Conservation (phyloP, 2,113 vertebrate species). For the Laticauda colubrina region DNA sequence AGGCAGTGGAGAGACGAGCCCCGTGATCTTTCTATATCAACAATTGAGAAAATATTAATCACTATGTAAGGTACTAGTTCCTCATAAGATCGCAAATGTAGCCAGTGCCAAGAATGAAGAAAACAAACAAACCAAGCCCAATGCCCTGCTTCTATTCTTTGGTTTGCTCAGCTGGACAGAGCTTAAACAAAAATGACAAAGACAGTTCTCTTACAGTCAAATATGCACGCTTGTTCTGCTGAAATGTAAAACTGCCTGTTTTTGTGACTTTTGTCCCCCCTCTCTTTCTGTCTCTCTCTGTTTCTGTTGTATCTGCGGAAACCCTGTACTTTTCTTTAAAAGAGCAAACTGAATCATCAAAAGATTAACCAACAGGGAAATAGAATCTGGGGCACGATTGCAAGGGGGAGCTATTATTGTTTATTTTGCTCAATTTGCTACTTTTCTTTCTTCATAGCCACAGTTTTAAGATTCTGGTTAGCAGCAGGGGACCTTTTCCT, state of each 20-base stretch:
- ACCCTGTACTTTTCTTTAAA: neutral
- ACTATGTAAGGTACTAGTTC: neutral
- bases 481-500: neutral
- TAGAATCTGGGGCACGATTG: neutral
- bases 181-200: neutral
- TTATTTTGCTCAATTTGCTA: neutral
- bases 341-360: neutral
- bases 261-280: neutral
- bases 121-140: neutral
- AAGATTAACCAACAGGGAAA: neutral
- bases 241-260: neutral
- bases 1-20: neutral
- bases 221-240: neutral
- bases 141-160: neutral
- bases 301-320: neutral
- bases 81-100: neutral
- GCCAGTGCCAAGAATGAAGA: neutral
- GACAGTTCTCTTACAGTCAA: neutral
- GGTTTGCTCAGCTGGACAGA: neutral
- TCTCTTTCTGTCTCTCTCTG: too few species aligned
- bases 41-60: neutral
- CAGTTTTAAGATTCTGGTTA: neutral
- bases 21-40: neutral
- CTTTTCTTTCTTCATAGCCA: neutral
- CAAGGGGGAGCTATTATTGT: neutral